A percentile compares a stretch with the other conserved stretches of the same genome.
phyloP scores from a whole-genome alignment of 2,797 vertebrate species.

The Podarcis siculus region DNA sequence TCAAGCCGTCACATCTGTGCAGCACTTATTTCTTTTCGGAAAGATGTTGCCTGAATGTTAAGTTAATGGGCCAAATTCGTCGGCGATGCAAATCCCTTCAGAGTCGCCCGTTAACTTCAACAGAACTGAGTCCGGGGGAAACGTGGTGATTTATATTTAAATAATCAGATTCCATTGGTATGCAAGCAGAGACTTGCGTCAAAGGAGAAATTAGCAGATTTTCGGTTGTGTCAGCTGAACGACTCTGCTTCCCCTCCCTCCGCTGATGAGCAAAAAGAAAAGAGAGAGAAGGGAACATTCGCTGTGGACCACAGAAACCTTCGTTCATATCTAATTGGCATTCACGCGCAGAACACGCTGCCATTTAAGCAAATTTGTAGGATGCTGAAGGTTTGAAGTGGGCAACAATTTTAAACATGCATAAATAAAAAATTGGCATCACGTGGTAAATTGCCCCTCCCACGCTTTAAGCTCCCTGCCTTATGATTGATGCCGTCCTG shows the following conservation, averaged over 20 bases:
- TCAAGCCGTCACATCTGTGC: constrained; percentile 36
- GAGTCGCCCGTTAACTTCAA: not conserved
- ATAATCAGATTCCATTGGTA: constrained; percentile 24
- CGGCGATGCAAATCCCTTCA: constrained; percentile 24
- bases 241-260: not conserved
- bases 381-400: not conserved
- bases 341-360: not conserved
- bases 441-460: not conserved
- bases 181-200: constrained; percentile 6
- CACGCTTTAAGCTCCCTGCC: not conserved
- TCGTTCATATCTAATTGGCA: constrained; percentile 18
- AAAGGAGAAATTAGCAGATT: constrained; percentile 24
- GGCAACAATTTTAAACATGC: not conserved
- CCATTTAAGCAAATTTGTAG: constrained; percentile 11
- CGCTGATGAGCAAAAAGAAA: not conserved
- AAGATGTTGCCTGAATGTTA: constrained; percentile 16
- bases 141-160: constrained; percentile 30
- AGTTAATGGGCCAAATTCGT: constrained; percentile 24
- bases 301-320: not conserved
- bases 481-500: not conserved
- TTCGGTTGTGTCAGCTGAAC: constrained; percentile 13
- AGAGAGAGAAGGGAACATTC: not conserved
- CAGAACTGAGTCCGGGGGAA: not conserved
- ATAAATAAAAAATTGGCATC: not conserved
- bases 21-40: not conserved